phyloP scores from a whole-genome alignment of 1,140 invertebrate species.

The Cydia pomonella region DNA sequence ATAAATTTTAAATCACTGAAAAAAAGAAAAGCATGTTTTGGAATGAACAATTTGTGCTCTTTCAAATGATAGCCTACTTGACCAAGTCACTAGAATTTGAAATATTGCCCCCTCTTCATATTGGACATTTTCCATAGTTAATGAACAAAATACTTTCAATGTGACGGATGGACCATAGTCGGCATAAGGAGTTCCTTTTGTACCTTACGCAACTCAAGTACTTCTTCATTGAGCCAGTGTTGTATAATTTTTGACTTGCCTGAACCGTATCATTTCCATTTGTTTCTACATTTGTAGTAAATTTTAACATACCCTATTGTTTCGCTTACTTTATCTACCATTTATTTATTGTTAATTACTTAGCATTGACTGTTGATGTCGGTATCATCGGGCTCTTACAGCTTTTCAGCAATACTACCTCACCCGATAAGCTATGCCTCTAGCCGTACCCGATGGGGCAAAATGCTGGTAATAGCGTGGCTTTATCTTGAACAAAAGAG shows the following conservation, averaged over 20 bases:
- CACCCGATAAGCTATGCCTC: conserved; percentile 28
- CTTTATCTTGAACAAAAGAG: conserved; percentile 54
- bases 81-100: too few relatives aligned
- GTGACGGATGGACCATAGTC: too few relatives aligned
- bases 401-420: conserved; percentile 3
- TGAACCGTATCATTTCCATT: not conserved
- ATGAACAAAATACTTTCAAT: too few relatives aligned
- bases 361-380: not conserved
- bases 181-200: too few relatives aligned
- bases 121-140: too few relatives aligned
- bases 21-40: too few relatives aligned
- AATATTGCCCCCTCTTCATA: too few relatives aligned
- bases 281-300: not conserved
- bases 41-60: too few relatives aligned
- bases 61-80: too few relatives aligned
- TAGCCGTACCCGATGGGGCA: conserved; percentile 31
- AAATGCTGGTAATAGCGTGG: conserved; percentile 45
- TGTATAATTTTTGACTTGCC: not conserved
- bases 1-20: too few relatives aligned
- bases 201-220: too few relatives aligned
- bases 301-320: conserved; percentile 9
- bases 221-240: not conserved
- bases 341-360: conserved; percentile 19
- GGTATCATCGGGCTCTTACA: conserved; percentile 12
- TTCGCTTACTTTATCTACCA: conserved; percentile 6